Conservation (phyloP, 2,888 invertebrate species). For the Cheilosia impressa region DNA sequence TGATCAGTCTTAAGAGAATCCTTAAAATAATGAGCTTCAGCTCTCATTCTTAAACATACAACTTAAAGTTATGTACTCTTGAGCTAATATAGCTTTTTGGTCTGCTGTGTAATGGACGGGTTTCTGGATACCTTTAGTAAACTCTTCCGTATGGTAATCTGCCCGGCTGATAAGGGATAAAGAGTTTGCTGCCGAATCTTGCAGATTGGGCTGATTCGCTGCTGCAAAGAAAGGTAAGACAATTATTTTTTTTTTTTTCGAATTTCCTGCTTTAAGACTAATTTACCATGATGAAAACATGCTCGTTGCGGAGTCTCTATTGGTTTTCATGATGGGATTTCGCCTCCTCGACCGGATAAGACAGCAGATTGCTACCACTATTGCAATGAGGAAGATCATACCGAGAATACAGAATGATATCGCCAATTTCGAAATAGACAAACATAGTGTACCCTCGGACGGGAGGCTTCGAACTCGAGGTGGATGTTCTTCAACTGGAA, state of each 20-base stretch:
- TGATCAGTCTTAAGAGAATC: constrained; percentile 63
- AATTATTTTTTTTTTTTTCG: not conserved
- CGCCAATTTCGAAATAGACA: constrained; percentile 91
- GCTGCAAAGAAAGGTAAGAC: constrained; percentile 76
- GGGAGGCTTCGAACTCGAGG: constrained; percentile 79
- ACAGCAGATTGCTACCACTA: constrained; percentile 88
- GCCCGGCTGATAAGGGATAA: constrained; percentile 82
- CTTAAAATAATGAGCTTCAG: constrained; percentile 16
- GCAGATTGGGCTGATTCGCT: constrained; percentile 83
- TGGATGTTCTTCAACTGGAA: constrained; percentile 81
- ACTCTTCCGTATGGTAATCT: constrained; percentile 83
- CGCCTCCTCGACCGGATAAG: constrained; percentile 86
- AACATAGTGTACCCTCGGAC: constrained; percentile 85
- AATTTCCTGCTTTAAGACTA: not conserved
- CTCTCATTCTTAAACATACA: constrained; percentile 1
- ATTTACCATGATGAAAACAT: constrained; percentile 81
- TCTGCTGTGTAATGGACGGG: constrained; percentile 26
- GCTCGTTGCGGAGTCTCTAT: constrained; percentile 78
- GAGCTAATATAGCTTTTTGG: constrained; percentile 68
- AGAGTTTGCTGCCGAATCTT: constrained; percentile 81
- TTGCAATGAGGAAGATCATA: constrained; percentile 88
- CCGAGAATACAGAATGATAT: constrained; percentile 90
- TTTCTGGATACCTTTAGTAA: constrained; percentile 77
- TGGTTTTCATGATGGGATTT: constrained; percentile 64
- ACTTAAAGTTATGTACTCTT: constrained; percentile 15